Evolutionary conservation across 2,888 invertebrate genomes (phyloP).

Genomic region (Drosophila buzzatii): DNA sequence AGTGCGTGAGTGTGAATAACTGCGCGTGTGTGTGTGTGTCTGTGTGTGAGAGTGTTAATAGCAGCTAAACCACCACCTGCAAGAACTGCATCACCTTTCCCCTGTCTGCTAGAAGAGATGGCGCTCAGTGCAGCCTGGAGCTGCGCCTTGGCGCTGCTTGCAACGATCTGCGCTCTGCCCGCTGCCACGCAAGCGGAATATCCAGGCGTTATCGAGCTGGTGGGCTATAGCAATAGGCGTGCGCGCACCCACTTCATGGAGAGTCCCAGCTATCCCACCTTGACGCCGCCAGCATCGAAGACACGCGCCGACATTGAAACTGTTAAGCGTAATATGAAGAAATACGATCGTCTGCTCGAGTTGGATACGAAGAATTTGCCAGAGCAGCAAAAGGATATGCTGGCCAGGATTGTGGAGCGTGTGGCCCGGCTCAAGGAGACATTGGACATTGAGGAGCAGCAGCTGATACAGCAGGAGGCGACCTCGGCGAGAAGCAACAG

Average conservation of each 20-base stretch:
- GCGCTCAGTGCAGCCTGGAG: slow-evolving; percentile 65
- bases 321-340: slow-evolving; percentile 84
- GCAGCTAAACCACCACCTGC: slow-evolving; percentile 6
- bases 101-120: slow-evolving; percentile 46
- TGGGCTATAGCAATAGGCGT: slow-evolving; percentile 83
- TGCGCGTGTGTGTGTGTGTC: slow-evolving; percentile 37
- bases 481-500: slow-evolving; percentile 51
- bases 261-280: slow-evolving; percentile 45
- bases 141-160: slow-evolving; percentile 51
- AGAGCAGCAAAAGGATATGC: slow-evolving; percentile 84
- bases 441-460: slow-evolving; percentile 79
- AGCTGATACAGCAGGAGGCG: slow-evolving; percentile 60
- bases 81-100: background rate
- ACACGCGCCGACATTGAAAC: slow-evolving; percentile 84
- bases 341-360: slow-evolving; percentile 83
- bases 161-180: slow-evolving; percentile 43
- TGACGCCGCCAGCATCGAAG: slow-evolving; percentile 79
- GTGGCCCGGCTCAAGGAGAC: slow-evolving; percentile 85
- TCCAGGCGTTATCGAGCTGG: slow-evolving; percentile 84
- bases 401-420: slow-evolving; percentile 84
- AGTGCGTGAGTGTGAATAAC: slow-evolving; percentile 22
- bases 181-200: slow-evolving; percentile 66
- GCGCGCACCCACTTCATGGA: slow-evolving; percentile 83
- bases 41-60: slow-evolving; percentile 28
- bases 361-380: slow-evolving; percentile 84